Evolutionary conservation across 2,888 invertebrate genomes (phyloP).

Genomic region (Oligia strigilis): DNA sequence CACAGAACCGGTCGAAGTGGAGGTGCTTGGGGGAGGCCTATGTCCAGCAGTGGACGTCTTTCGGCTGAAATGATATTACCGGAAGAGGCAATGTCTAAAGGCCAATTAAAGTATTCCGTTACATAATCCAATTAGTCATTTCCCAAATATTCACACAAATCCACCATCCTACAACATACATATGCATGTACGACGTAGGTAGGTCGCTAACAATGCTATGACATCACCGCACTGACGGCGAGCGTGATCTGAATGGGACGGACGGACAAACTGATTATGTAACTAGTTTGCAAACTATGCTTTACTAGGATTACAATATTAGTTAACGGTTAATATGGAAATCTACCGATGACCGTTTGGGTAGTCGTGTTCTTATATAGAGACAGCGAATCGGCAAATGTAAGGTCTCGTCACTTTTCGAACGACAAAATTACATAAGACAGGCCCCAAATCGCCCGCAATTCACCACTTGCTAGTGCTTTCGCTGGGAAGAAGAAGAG

Average conservation of each 20-base stretch:
- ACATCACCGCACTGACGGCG: conserved; percentile 68
- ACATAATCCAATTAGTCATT: conserved; percentile 17
- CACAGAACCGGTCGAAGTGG: too few relatives aligned
- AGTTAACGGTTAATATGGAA: conserved; percentile 23
- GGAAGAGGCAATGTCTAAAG: neutral
- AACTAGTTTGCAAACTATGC: conserved; percentile 45
- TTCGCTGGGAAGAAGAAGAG: too few relatives aligned
- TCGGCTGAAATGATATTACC: too few relatives aligned
- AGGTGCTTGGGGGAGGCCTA: too few relatives aligned
- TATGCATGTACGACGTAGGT: conserved; percentile 30
- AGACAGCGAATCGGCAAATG: neutral
- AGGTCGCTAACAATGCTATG: conserved; percentile 71
- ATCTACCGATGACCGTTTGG: conserved; percentile 3
- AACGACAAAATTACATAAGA: too few relatives aligned
- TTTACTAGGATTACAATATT: conserved; percentile 32
- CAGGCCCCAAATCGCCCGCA: too few relatives aligned
- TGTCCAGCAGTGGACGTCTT: too few relatives aligned
- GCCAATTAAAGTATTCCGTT: neutral
- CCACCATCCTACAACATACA: neutral
- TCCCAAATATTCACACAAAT: conserved; percentile 14
- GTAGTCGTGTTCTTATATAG: neutral
- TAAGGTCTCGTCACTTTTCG: too few relatives aligned
- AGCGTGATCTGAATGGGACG: conserved; percentile 73
- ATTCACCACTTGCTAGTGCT: too few relatives aligned
- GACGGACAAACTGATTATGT: conserved; percentile 53